Evolutionary conservation across 2,113 vertebrate genomes (phyloP), one percentile per base, ranked within the genome.

Genomic region (Boleophthalmus pectinirostris): DNA sequence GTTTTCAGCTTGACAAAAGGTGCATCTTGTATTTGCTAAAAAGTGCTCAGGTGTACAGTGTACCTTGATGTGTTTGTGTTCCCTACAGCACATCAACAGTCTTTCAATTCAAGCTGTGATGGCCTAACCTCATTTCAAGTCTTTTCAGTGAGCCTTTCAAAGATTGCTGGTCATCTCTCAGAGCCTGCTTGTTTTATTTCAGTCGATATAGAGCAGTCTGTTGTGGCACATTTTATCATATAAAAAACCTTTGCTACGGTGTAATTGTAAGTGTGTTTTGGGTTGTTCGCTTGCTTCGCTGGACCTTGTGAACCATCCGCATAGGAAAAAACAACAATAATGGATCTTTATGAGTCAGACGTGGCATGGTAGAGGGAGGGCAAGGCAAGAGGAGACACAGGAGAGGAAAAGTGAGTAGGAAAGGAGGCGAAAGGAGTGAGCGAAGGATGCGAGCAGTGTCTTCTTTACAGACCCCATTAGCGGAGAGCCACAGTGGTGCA

Each of bases 391-490:
- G 72, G 72, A 43, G 47, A 33, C 29, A 35, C 69, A 63, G 72
- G 68, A 60, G 73, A 38, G 71, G 70, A 68, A 61, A 35, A 72
- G 73, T 58, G 61, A 67, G 70, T 74, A 60, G 49, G 38, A 38
- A 71, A 78, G 56, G 66, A 73, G 65, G 49, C 65, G 66, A 68
- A 75, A 73, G 63, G 33, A 43, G 67, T 73, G 69, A 85, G 69
- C n/a, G 65, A 75, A 61, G 69, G 73, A 73, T 84, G 77, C 82
- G 80, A 77, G 77, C 82, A 75, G 70, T 75, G 85, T 80, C 79
- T 64, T 77, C 91, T 92, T 90, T 86, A 79, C 81, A 89, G 85
- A 89, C 84, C 91, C 91, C 88, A 90, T 92, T 94, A 94, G 91
- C 78, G 70, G 91, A 80, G 92, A 89, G 92, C 90, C 91, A 89